Conservation (phyloP, 2,888 invertebrate genomes). For the Sphaeridia pumilis region DNA sequence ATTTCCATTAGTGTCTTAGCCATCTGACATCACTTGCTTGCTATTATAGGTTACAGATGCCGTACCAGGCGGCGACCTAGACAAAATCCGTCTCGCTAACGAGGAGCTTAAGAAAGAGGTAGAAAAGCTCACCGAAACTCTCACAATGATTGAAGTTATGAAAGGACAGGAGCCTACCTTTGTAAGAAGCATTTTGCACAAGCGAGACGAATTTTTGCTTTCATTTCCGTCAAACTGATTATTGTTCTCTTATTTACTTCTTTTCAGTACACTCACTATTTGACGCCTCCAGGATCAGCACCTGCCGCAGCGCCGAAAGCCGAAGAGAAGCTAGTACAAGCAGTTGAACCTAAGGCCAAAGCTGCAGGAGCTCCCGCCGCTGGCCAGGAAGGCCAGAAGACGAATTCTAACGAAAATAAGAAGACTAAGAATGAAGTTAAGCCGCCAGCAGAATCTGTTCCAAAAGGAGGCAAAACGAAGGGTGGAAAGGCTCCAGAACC, state of each 20-base stretch:
- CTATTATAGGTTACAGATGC: slow-evolving; percentile 19
- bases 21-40: too few relatives aligned
- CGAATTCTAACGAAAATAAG: slow-evolving; percentile 4
- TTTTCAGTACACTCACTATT: slow-evolving; percentile 7
- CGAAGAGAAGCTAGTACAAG: background rate
- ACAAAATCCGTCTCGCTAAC: slow-evolving; percentile 51
- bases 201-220: too few relatives aligned
- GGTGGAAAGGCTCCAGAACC: slow-evolving; percentile 3
- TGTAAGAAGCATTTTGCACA: too few relatives aligned
- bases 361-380: slow-evolving; percentile 1
- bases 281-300: background rate
- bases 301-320: background rate
- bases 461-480: slow-evolving; percentile 9
- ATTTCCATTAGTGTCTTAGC: too few relatives aligned
- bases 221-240: too few relatives aligned
- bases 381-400: background rate
- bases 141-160: slow-evolving; percentile 53
- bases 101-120: slow-evolving; percentile 49
- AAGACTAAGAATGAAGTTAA: slow-evolving; percentile 56
- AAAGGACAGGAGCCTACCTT: slow-evolving; percentile 46
- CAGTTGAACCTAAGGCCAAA: background rate
- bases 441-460: slow-evolving; percentile 50
- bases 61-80: slow-evolving; percentile 17
- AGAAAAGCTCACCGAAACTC: slow-evolving; percentile 49
- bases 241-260: too few relatives aligned